Percentiles rank a stretch among this genome's conserved stretches.
Evolutionary conservation across 2,888 invertebrate genomes (phyloP).

Genomic region (Suillia variegata): DNA sequence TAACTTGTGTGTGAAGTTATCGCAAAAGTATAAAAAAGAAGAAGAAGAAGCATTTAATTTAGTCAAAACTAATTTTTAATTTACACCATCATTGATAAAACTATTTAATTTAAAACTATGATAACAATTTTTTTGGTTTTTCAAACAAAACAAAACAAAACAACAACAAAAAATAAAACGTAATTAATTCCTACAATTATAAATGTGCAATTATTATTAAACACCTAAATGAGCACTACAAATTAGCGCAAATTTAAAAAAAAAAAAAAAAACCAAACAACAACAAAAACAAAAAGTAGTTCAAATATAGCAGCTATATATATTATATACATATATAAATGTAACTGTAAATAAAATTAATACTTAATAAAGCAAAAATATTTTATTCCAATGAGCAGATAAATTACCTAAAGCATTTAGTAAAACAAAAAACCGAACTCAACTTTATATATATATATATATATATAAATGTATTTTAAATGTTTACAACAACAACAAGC

Average conservation of each 20-base stretch:
- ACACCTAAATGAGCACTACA: not conserved
- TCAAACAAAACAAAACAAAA: conserved; percentile 16
- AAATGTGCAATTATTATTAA: conserved; percentile 21
- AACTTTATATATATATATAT: not conserved
- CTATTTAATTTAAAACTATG: conserved; percentile 17
- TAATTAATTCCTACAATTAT: conserved; percentile 10
- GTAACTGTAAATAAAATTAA: conserved; percentile 12
- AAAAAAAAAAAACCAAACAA: no score
- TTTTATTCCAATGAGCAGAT: conserved; percentile 15
- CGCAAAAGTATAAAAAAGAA: no score
- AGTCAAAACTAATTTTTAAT: conserved; percentile 33
- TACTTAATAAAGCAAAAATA: not conserved
- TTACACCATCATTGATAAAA: conserved; percentile 55
- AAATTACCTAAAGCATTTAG: conserved; percentile 18
- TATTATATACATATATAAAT: not conserved
- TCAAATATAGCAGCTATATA: no score
- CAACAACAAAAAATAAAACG: conserved; percentile 2
- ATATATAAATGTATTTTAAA: no score
- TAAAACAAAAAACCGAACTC: conserved; percentile 21
- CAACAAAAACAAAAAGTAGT: conserved; percentile 14
- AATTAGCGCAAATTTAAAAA: conserved; percentile 26
- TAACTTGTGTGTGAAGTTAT: no score
- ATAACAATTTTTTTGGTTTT: conserved; percentile 17
- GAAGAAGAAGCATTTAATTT: no score
- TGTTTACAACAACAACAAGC: no score